A percentile compares a stretch with the other conserved stretches of the same genome.
These are phyloP conservation scores for Enteromius anoplus DNA, from an alignment of 2,797 vertebrate species.

Conservation along the genomic window DNA sequence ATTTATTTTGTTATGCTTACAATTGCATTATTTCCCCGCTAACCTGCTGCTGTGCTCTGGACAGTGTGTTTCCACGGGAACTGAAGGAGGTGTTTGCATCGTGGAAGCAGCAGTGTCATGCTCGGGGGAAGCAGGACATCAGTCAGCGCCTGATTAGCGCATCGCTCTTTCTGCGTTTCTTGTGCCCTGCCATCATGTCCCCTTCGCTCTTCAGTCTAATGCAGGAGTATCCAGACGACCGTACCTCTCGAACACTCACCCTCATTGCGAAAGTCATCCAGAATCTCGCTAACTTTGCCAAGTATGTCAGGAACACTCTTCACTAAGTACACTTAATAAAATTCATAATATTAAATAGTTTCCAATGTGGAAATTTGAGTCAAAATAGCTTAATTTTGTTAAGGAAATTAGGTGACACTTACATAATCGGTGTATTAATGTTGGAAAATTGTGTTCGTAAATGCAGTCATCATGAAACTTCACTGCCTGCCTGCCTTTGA, in stretches of 20 bases:
- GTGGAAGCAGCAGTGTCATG: slow-evolving; percentile 93
- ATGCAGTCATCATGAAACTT: not conserved
- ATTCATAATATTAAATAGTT: not conserved
- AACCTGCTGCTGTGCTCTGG: not conserved
- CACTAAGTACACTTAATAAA: not conserved
- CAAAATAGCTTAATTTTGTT: not conserved
- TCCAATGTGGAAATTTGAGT: not conserved
- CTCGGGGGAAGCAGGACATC: slow-evolving; percentile 90
- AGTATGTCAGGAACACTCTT: slow-evolving; percentile 73
- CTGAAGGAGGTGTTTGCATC: slow-evolving; percentile 95
- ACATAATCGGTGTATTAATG: not conserved
- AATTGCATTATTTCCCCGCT: not conserved
- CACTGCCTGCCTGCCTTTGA: not conserved
- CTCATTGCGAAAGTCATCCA: slow-evolving; percentile 98
- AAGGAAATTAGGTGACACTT: not conserved
- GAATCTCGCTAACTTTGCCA: slow-evolving; percentile 97
- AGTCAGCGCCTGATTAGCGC: slow-evolving; percentile 93
- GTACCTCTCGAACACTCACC: slow-evolving; percentile 90
- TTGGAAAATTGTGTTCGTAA: not conserved
- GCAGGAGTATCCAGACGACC: slow-evolving; percentile 95
- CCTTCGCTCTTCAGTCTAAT: slow-evolving; percentile 94
- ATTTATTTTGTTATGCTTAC: not conserved
- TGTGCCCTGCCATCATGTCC: slow-evolving; percentile 97
- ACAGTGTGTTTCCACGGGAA: slow-evolving; percentile 93
- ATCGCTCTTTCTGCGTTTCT: slow-evolving; percentile 94